Evolutionary conservation across 2,888 invertebrate genomes (phyloP), one percentile per base, ranked within the genome.

Genomic region (Latrodectus hesperus): DNA sequence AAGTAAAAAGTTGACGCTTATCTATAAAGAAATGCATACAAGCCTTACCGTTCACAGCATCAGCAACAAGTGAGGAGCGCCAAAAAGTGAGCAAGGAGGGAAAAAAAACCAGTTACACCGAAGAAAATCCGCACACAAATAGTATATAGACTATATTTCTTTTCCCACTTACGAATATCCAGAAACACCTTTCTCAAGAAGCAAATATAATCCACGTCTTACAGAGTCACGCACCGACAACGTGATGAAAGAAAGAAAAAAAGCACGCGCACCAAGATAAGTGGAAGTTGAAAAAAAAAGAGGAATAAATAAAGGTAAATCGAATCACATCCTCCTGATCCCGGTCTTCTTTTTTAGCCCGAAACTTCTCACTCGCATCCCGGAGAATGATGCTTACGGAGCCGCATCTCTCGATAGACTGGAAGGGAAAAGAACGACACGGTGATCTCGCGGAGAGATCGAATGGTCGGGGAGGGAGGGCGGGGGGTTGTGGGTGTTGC

Each of bases 21-120:
- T 38, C 38, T 38, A 38, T 38, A 38, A 68, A 22, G 22, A 68
- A 22, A 68, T 14, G 71, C 38, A 49, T 8, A 51, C 14, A 53
- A 55, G 26, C 26, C 78, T 78, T 78, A 78, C 78, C 78, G 53
- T 53, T 17, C 55, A 22, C 22, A 68, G 17, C n/a, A 68, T 17
- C 82, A 82, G 82, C 75, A 82, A 82, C 82, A 75, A 82, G 82
- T 82, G 82, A 11, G 10, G 26, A 14, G 26, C 68, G 12, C 17
- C 17, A 14, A 11, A 68, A 68, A 14, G 68, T n/a, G 60, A 60
- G n/a, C 38, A 38, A 6, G 12, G 60, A 0, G 60, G 6, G 60
- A 60, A 60, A 12, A 55, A 60, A 60, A 60, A 16, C 11, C 60
- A 38, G 64, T 0, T 49, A 53, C 22, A 11, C 51, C 60, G 12